Evolutionary conservation across 1,140 invertebrate species (phyloP).

Genomic region (Reticulitermes speratus): DNA sequence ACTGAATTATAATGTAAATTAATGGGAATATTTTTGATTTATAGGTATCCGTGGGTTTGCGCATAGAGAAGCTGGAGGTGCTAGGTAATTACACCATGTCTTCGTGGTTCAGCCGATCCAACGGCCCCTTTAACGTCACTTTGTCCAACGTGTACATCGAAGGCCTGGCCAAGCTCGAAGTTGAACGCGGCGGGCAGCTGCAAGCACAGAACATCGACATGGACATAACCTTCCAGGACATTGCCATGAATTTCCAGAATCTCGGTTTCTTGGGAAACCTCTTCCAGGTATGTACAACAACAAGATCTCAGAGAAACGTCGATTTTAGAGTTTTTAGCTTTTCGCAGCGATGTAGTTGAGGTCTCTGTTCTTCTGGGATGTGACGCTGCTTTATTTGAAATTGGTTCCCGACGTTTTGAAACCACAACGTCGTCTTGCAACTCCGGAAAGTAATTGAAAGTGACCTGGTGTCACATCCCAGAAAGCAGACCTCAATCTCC

Average conservation of each 20-base stretch:
- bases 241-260: conserved; percentile 78
- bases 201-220: conserved; percentile 74
- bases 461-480: background rate
- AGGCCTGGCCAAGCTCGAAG: conserved; percentile 65
- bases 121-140: conserved; percentile 74
- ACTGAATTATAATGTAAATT: background rate
- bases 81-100: conserved; percentile 74
- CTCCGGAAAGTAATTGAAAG: background rate
- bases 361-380: too few species aligned
- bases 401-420: too few species aligned
- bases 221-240: conserved; percentile 74
- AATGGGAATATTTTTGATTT: background rate
- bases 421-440: background rate
- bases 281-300: conserved; percentile 55
- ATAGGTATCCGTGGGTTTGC: conserved; percentile 64
- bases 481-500: too few species aligned
- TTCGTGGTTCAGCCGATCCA: conserved; percentile 65
- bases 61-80: conserved; percentile 66
- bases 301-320: background rate
- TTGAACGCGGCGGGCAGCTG: conserved; percentile 69
- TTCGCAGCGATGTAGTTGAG: background rate
- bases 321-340: background rate
- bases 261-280: conserved; percentile 70
- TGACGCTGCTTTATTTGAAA: too few species aligned
- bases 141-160: conserved; percentile 65